phyloP scores from a whole-genome alignment of 1,140 invertebrate genomes.

The Drosophila ohnishii region DNA sequence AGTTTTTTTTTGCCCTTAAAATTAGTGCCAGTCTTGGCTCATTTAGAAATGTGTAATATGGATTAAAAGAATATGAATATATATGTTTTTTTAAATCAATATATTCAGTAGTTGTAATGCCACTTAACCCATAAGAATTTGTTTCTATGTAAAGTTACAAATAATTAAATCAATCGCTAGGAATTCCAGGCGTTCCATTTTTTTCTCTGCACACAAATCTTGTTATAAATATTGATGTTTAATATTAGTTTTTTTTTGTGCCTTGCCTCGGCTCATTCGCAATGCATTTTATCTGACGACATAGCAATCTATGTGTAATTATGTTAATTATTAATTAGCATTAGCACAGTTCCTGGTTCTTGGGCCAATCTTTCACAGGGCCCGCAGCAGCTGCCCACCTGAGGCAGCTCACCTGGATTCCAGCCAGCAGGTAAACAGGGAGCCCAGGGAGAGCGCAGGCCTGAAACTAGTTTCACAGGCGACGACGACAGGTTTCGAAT shows the following conservation, averaged over 20 bases:
- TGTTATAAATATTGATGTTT: conserved; percentile 30
- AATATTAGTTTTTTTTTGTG: conserved; percentile 1
- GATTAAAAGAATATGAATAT: background rate
- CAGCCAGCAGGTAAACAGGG: conserved; percentile 9
- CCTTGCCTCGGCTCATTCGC: conserved; percentile 14
- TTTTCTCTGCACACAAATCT: conserved; percentile 38
- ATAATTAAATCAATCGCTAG: background rate
- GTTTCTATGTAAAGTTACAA: background rate
- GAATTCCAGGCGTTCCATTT: conserved; percentile 1
- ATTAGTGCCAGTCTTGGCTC: background rate
- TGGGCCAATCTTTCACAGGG: conserved; percentile 4
- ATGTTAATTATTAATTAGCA: conserved; percentile 46
- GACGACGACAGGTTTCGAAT: conserved; percentile 39
- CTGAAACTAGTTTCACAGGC: conserved; percentile 46
- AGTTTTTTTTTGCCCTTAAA: no score
- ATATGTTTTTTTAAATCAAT: background rate
- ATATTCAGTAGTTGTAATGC: background rate
- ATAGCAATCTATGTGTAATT: conserved; percentile 29
- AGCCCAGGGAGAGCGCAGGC: background rate
- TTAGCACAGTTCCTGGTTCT: conserved; percentile 43
- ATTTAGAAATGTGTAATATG: background rate
- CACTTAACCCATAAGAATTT: background rate
- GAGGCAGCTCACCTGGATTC: conserved; percentile 36
- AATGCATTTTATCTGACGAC: conserved; percentile 33
- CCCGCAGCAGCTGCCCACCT: background rate